phyloP scores from a whole-genome alignment of 2,113 vertebrate species.

The Tor tambroides region DNA sequence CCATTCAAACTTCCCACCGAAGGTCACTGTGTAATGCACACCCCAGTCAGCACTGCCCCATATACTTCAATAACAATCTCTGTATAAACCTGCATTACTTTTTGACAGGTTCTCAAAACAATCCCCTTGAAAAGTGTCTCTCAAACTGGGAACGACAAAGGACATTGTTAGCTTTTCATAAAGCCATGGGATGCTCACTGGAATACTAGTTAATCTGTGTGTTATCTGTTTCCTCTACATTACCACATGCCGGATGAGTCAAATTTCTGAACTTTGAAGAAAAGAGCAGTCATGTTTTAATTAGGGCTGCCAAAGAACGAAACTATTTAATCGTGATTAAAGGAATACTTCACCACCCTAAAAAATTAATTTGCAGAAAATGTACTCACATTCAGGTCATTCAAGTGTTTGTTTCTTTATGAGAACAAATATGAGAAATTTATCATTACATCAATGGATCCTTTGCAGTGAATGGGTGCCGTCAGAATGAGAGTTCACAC shows the following conservation, averaged over 20 bases:
- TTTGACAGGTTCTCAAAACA: neutral
- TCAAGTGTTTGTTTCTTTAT: no score
- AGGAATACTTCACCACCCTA: no score
- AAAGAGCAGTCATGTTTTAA: no score
- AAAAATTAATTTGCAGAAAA: no score
- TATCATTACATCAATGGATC: no score
- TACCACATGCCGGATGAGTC: neutral
- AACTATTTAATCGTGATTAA: no score
- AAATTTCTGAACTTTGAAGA: neutral
- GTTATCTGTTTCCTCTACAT: neutral
- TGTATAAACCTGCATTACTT: neutral
- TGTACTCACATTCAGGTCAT: no score
- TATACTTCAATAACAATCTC: neutral
- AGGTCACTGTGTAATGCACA: conserved; percentile 4
- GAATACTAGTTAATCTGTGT: neutral
- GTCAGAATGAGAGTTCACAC: no score
- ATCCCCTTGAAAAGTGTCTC: neutral
- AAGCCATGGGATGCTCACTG: neutral
- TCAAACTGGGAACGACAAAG: neutral
- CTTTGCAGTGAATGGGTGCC: no score
- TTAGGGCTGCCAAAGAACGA: no score
- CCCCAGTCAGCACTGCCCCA: no score
- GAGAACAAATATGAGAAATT: no score
- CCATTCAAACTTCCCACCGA: neutral
- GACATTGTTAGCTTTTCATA: neutral